Base-by-base conservation (phyloP, 2,113 vertebrate genomes). In the Sapayoa aenigma region DNA sequence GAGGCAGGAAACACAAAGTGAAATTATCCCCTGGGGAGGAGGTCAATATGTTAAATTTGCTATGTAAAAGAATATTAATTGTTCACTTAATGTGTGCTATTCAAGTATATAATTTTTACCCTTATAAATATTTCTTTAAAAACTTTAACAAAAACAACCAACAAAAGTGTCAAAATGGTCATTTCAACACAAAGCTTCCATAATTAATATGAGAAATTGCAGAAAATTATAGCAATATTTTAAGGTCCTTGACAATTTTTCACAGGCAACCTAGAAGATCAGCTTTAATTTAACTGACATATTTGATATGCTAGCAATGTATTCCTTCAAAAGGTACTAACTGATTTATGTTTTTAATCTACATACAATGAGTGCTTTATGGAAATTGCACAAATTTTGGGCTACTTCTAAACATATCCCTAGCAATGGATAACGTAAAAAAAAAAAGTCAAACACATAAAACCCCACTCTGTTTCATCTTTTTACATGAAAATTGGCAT, bases 261-360 rank as follows among this genome's bases (percentile, higher is more conserved):
- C 66, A 85, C 15, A 50, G 28, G 49, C 82, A 67, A 58, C n/a
- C 2, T 25, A 46, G 47, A 87, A 46, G 60, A 76, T 65, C 23
- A 79, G 37, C 7, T 87, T 85, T 73, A 68, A 83, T 90, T 80
- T 92, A 82, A 73, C 55, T 79, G 74, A 58, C 9, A 39, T 58
- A 73, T 75, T 79, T 91, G 28, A 16, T 75, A 75, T 42, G 23
- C 9, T 82, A 79, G 37, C 28, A 91, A 16, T 58, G 33, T 89
- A 76, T 76, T 66, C 21, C 65, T 87, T 46, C 37, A 72, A 58
- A 93, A 84, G 41, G 19, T 44, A 52, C 35, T 49, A 78, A 78
- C 53, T 85, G 81, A 94, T 93, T 94, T 89, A 89, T 91, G 62
- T 8, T 87, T 96, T 93, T 87, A 79, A 89, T 94, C 74, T 94